A percentile compares a stretch with the other conserved stretches of the same genome.
These are phyloP conservation scores for Sebastes iracundus DNA, from an alignment of 2,797 vertebrate genomes.

Conservation along the genomic window DNA sequence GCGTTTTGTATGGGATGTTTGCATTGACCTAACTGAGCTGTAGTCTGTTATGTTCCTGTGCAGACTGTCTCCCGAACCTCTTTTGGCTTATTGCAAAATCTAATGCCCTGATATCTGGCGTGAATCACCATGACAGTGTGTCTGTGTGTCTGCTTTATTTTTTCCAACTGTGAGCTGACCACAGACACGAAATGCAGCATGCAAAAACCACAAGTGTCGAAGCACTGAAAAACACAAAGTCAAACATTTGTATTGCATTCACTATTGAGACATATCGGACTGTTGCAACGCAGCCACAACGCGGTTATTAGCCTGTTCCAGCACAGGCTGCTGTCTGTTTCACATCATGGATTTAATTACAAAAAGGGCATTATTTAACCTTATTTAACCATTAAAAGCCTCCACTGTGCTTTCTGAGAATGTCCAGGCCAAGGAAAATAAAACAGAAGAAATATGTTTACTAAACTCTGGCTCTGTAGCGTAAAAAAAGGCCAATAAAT, in stretches of 20 bases:
- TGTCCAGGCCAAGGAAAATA: neutral
- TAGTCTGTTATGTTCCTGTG: conserved; percentile 1
- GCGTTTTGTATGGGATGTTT: conserved; percentile 58
- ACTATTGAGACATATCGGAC: conserved; percentile 18
- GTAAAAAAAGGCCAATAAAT: conserved; percentile 17
- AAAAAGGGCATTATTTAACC: neutral
- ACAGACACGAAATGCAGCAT: conserved; percentile 42
- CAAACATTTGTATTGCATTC: conserved; percentile 12
- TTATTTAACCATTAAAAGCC: neutral
- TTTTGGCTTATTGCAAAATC: conserved; percentile 32
- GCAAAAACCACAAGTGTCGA: conserved; percentile 28
- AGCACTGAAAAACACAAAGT: conserved; percentile 20
- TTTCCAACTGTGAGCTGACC: conserved; percentile 47
- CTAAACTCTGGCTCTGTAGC: neutral
- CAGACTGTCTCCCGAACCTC: conserved; percentile 10
- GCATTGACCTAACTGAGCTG: conserved; percentile 46
- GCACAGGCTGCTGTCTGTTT: neutral
- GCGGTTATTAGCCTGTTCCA: neutral
- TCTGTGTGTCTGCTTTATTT: conserved; percentile 45
- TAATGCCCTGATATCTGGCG: conserved; percentile 28
- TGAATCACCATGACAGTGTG: conserved; percentile 21
- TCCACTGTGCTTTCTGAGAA: neutral
- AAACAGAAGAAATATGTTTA: neutral
- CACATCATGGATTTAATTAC: neutral
- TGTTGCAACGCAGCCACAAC: conserved; percentile 10